Conservation (phyloP, 1,140 invertebrate genomes). For the Pseudomyrmex dendroicus region DNA sequence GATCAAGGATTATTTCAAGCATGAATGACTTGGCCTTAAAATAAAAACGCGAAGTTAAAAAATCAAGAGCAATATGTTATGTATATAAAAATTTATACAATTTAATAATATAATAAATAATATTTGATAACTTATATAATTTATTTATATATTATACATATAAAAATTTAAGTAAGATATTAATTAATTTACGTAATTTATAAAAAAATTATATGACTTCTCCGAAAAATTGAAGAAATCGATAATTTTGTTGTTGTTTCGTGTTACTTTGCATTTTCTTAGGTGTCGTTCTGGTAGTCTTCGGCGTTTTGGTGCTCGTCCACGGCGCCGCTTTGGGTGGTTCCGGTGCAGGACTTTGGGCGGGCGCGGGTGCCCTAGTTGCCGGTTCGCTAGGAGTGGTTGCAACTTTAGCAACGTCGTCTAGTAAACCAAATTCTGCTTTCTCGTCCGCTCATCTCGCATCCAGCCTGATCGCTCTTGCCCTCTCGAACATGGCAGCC, state of each 20-base stretch:
- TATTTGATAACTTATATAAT: no score
- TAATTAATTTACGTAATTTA: no score
- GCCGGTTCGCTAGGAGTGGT: slow-evolving; percentile 82
- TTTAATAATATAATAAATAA: no score
- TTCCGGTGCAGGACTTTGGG: slow-evolving; percentile 85
- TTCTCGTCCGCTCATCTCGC: slow-evolving; percentile 82
- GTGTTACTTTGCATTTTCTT: neutral
- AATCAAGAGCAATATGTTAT: no score
- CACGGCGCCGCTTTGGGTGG: slow-evolving; percentile 83
- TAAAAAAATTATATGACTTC: neutral
- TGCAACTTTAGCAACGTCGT: slow-evolving; percentile 79
- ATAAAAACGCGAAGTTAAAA: no score
- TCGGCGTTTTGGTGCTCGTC: slow-evolving; percentile 83
- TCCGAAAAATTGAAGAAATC: neutral
- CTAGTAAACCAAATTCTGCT: slow-evolving; percentile 75
- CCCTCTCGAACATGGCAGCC: slow-evolving; percentile 83
- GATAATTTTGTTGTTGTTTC: neutral
- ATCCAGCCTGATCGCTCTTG: slow-evolving; percentile 81
- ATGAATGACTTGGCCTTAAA: no score
- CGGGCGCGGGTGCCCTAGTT: slow-evolving; percentile 83
- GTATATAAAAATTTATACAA: no score
- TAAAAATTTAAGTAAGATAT: no score
- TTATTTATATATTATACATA: neutral
- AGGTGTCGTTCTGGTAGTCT: slow-evolving; percentile 84
- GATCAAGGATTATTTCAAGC: no score